A percentile compares a stretch with the other conserved stretches of the same genome.
phyloP scores from a whole-genome alignment of 53 echinoderm and acorn worm species.

The Luidia sarsii region DNA sequence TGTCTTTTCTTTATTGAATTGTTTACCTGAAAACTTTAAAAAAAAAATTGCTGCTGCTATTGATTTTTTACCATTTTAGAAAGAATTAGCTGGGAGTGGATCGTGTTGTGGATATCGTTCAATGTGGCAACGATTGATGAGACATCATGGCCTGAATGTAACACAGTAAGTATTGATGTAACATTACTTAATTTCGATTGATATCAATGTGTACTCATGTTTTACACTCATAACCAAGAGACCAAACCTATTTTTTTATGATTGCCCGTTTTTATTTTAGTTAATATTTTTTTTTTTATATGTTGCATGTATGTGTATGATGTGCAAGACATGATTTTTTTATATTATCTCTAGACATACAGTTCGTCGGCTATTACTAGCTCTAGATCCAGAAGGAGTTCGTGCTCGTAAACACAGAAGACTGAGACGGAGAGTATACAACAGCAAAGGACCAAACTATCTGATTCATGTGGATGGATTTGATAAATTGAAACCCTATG shows the following conservation, averaged over 20 bases:
- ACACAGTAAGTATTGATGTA: slow-evolving; percentile 1
- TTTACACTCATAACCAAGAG: too few species aligned
- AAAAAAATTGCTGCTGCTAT: not conserved
- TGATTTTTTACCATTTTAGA: not conserved
- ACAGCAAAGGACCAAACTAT: slow-evolving; percentile 30
- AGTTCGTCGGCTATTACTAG: slow-evolving; percentile 25
- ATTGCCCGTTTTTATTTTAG: too few species aligned
- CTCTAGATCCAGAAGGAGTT: slow-evolving; percentile 36
- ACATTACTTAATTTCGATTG: not conserved
- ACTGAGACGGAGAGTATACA: slow-evolving; percentile 26
- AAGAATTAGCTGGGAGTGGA: slow-evolving; percentile 27
- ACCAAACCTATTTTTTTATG: too few species aligned
- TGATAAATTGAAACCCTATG: slow-evolving; percentile 38
- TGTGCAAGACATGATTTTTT: too few species aligned
- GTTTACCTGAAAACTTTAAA: not conserved
- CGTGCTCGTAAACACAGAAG: slow-evolving; percentile 8
- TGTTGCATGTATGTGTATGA: too few species aligned
- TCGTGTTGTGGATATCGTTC: slow-evolving; percentile 18
- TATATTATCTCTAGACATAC: slow-evolving; percentile 10
- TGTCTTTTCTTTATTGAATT: not conserved
- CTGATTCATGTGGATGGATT: slow-evolving; percentile 39
- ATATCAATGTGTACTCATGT: too few species aligned
- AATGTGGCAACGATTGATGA: slow-evolving; percentile 7
- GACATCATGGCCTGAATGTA: slow-evolving; percentile 32
- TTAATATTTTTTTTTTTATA: too few species aligned